A percentile compares a stretch with the other conserved stretches of the same genome.
Conservation (phyloP, 92 coral and sea anemone genomes). For the Epizoanthus ramosus region DNA sequence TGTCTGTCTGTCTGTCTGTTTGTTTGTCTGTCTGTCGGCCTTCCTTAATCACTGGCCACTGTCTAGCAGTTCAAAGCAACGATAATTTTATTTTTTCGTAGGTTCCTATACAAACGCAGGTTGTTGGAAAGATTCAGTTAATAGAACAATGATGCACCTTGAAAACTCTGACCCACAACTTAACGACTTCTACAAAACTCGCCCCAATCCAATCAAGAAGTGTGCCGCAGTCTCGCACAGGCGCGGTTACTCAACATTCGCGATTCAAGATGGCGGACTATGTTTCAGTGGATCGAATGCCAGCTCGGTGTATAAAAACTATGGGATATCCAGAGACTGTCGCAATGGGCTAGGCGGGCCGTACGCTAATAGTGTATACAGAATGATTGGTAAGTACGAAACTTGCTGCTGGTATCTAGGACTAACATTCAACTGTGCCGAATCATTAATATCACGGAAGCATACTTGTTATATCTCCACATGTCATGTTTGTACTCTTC, state of each 20-base stretch:
- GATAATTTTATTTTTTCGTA: slow-evolving; percentile 15
- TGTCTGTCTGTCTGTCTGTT: too few relatives aligned
- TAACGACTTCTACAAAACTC: slow-evolving; percentile 71
- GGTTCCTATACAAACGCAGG: slow-evolving; percentile 78
- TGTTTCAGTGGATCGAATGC: slow-evolving; percentile 87
- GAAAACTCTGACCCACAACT: slow-evolving; percentile 79
- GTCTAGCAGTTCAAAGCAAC: background rate
- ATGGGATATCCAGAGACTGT: slow-evolving; percentile 87
- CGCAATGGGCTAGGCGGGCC: slow-evolving; percentile 79
- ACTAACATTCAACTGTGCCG: too few relatives aligned
- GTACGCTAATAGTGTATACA: slow-evolving; percentile 88
- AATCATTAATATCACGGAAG: too few relatives aligned
- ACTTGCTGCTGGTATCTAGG: too few relatives aligned
- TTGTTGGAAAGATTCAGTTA: slow-evolving; percentile 81
- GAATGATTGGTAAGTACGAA: slow-evolving; percentile 73
- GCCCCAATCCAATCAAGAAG: slow-evolving; percentile 68
- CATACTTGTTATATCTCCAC: too few relatives aligned
- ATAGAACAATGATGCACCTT: slow-evolving; percentile 64
- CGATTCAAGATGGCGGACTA: slow-evolving; percentile 89
- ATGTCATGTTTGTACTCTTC: too few relatives aligned
- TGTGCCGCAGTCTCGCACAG: slow-evolving; percentile 88
- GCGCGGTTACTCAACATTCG: slow-evolving; percentile 85
- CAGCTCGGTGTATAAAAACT: slow-evolving; percentile 64
- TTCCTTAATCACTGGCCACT: background rate
- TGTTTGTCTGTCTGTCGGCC: too few relatives aligned